A percentile compares a stretch with the other conserved stretches of the same genome.
These are phyloP conservation scores for Sphenopsis melanotis DNA, from an alignment of 2,797 vertebrate species.

Conservation along the genomic window DNA sequence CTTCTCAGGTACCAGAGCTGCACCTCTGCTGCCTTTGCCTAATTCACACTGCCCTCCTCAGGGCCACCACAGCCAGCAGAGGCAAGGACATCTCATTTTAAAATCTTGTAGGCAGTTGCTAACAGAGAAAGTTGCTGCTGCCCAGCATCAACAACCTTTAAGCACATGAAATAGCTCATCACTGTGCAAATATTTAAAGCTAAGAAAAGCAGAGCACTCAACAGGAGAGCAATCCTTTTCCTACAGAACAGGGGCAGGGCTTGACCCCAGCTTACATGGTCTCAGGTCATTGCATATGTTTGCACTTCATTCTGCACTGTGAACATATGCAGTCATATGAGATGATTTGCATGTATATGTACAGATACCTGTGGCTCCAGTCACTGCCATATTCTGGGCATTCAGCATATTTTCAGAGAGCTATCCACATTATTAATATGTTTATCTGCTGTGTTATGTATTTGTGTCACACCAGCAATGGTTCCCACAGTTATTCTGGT, in stretches of 20 bases:
- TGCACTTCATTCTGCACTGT: background rate
- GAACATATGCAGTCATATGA: background rate
- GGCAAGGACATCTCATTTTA: background rate
- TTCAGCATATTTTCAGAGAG: background rate
- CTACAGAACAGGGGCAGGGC: background rate
- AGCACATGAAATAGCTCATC: background rate
- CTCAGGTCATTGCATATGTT: background rate
- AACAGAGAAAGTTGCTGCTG: background rate
- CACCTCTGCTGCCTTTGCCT: background rate
- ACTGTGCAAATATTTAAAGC: background rate
- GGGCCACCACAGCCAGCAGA: background rate
- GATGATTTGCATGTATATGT: background rate
- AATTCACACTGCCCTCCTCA: background rate
- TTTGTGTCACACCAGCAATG: background rate
- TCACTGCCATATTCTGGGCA: background rate
- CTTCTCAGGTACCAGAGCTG: background rate
- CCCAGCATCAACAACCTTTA: background rate
- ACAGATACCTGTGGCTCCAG: background rate
- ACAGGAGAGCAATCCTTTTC: background rate
- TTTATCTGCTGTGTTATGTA: background rate
- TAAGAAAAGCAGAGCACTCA: background rate
- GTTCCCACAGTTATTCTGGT: background rate
- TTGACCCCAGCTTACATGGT: accelerated
- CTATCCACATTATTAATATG: background rate
- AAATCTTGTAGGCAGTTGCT: background rate